These are phyloP conservation scores for Microcebus griseorufus DNA, from an alignment of 2,113 vertebrate genomes.

Conservation along the genomic window DNA sequence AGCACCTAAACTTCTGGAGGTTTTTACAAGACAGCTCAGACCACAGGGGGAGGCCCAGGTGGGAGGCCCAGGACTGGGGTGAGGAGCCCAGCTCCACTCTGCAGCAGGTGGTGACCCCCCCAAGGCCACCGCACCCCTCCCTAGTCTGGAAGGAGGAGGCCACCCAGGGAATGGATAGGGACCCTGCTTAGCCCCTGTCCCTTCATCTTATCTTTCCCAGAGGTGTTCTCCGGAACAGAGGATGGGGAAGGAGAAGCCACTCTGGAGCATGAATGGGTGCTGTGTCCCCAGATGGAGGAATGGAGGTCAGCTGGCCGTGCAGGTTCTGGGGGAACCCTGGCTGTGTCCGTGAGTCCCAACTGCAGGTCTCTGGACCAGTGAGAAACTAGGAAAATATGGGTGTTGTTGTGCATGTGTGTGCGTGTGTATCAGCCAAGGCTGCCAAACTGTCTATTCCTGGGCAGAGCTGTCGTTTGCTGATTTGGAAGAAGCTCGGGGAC, in stretches of 20 bases:
- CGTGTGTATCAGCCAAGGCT: not conserved
- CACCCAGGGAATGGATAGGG: not conserved
- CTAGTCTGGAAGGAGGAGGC: not conserved
- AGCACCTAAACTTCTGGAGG: not conserved
- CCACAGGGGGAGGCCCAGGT: not conserved
- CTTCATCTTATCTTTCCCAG: not conserved
- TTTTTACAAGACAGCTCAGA: not conserved
- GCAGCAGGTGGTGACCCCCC: not conserved
- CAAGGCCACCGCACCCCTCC: not conserved
- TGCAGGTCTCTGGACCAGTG: not conserved
- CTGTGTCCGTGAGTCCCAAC: not conserved
- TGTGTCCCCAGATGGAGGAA: not conserved
- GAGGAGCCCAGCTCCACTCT: not conserved
- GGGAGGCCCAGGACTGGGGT: not conserved
- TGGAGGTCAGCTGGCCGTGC: rapidly evolving
- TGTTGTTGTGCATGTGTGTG: not conserved
- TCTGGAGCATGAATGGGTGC: no score
- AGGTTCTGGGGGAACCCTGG: not conserved
- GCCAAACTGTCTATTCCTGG: not conserved
- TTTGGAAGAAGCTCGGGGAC: not conserved
- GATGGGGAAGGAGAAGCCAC: not conserved
- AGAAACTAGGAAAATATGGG: not conserved
- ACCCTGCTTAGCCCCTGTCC: not conserved
- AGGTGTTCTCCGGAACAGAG: not conserved
- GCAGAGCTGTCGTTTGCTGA: not conserved